Percentiles rank a stretch among this genome's conserved stretches.
These are phyloP conservation scores for Homarus gammarus DNA, from an alignment of 2,888 invertebrate species.

Conservation along the genomic window DNA sequence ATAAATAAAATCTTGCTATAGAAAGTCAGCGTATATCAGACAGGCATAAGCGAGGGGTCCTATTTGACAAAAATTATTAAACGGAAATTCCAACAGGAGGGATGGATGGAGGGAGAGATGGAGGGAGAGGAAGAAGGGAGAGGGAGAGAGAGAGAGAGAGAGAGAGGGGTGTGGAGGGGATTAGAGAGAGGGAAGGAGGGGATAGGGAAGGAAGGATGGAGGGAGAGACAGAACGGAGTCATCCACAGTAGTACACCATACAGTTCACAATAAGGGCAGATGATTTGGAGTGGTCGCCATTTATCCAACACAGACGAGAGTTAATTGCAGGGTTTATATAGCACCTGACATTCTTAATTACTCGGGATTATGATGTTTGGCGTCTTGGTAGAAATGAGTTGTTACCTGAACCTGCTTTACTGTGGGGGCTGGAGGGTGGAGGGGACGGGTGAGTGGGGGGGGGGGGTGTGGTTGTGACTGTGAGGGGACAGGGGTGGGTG, in stretches of 20 bases:
- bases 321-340: conserved; percentile 31
- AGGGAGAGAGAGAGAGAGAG: no score
- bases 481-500: no score
- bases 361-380: conserved; percentile 44
- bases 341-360: conserved; percentile 49
- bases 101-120: no score
- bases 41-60: background rate
- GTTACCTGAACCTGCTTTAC: no score
- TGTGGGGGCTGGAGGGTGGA: background rate
- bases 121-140: no score
- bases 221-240: no score
- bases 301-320: conserved; percentile 26
- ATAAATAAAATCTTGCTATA: conserved; percentile 3
- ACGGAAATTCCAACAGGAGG: conserved; percentile 3
- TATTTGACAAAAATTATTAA: conserved; percentile 8
- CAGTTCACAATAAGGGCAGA: no score
- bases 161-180: no score
- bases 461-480: no score
- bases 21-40: background rate
- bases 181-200: no score
- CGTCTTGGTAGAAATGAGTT: conserved; percentile 33
- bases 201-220: no score
- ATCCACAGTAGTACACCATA: no score
- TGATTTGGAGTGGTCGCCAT: background rate
- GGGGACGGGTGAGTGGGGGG: background rate